Evolutionary conservation across 2,797 vertebrate genomes (phyloP), one percentile per base, ranked within the genome.

Genomic region (Sebastiscus albofasciatus): DNA sequence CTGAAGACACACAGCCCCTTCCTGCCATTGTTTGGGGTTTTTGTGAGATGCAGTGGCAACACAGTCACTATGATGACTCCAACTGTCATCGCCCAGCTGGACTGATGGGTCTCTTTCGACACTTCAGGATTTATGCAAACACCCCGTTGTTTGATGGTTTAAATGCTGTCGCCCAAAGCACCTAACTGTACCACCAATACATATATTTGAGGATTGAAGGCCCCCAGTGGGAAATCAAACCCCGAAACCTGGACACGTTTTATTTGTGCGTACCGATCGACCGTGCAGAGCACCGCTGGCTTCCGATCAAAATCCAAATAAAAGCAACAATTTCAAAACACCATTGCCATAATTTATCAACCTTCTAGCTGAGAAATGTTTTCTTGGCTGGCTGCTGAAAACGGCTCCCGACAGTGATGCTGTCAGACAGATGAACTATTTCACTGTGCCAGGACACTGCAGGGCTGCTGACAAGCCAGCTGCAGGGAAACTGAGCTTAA

Each of bases 11-110:
- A 34, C 81, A 85, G 86, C 46, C 83, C 71, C 84, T 94, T 96
- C 95, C 94, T 95, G 84, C 76, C 87, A 95, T 96, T 95, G 95
- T 96, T 93, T 86, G 69, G 67, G 75, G 36, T 65, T 80, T 90
- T 85, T 90, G 82, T 82, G 81, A 88, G 90, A 84, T 68, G 81
- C 46, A 5, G 82, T 61, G 76, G 90, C 83, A 68, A 86, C 66
- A 74, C 79, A 87, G 82, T 66, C 68, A 77, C 80, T 90, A 90
- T 91, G 92, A 94, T 93, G 92, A 91, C 78, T 86, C 73, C 65
- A 72, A 78, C 89, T 93, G 91, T 94, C 91, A 86, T 67, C 87
- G 24, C 84, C 75, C 65, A 34, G 80, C 78, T 67, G 36, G 73
- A 88, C 82, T 62, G 81, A 85, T 46, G 85, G 80, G 10, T 85